Conservation (phyloP, 2,113 vertebrate genomes). For the Sciurus niger region DNA sequence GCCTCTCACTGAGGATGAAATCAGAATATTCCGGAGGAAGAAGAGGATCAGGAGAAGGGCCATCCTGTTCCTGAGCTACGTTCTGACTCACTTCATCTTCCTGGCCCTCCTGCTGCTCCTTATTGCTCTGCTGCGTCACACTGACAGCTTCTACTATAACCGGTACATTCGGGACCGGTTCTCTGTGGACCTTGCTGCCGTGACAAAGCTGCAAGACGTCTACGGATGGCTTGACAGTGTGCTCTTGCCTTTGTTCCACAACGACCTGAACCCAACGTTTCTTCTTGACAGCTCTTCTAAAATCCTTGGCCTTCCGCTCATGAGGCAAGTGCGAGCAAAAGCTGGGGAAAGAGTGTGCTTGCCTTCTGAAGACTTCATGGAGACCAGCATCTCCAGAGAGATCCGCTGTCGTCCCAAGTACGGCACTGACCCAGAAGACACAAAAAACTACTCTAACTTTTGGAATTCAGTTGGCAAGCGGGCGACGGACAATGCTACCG, state of each 20-base stretch:
- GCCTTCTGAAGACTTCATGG: conserved; percentile 3
- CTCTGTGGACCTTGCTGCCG: conserved; percentile 45
- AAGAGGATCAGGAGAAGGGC: conserved; percentile 71
- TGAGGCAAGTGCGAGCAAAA: conserved; percentile 86
- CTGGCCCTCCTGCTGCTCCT: conserved; percentile 79
- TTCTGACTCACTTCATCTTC: conserved; percentile 78
- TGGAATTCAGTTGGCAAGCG: conserved; percentile 75
- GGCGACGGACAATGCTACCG: not conserved
- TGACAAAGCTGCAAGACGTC: conserved; percentile 75
- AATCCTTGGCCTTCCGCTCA: conserved; percentile 86
- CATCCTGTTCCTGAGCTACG: conserved; percentile 55
- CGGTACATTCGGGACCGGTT: conserved; percentile 72
- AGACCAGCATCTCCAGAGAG: conserved; percentile 51
- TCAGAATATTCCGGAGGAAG: conserved; percentile 77
- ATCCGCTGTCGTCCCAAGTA: conserved; percentile 83
- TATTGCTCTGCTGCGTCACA: not conserved
- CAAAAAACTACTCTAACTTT: conserved; percentile 46
- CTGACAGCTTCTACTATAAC: conserved; percentile 79
- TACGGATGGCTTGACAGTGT: conserved; percentile 75
- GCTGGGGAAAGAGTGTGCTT: conserved; percentile 63
- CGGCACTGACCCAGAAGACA: conserved; percentile 73
- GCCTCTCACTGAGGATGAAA: conserved; percentile 78
- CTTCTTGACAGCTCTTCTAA: conserved; percentile 78
- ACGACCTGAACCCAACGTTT: conserved; percentile 70
- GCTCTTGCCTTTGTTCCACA: conserved; percentile 85